Evolutionary conservation across 2,888 invertebrate genomes (phyloP), one percentile per base, ranked within the genome.

Genomic region (Tenthredo mesomela): DNA sequence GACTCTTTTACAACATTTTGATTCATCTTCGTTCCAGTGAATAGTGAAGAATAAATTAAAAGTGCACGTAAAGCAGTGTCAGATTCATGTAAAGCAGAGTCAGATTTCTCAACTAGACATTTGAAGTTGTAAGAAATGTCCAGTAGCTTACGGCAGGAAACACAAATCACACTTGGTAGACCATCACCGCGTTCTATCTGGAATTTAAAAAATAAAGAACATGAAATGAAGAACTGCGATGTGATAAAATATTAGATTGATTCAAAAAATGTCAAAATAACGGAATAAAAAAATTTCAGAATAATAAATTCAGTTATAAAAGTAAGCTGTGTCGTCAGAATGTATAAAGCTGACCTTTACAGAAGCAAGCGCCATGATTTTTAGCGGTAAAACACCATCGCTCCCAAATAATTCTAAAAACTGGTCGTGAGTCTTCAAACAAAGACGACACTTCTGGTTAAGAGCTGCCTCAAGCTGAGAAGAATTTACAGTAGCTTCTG

Each of bases 161-260:
- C 86, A 85, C 92, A 92, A 37, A 92, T 89, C 25, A 86, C 85
- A 6, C 87, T 80, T 21, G 92, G 92, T 54, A 92, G 87, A 12
- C 92, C 92, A 83, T 92, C 92, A 10, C 91, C 91, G 87, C 91
- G 89, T 86, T 89, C 86, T 18, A 92, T 87, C 92, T 92, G 61
- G 15, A 87, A 88, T 43, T 67, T 21, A 33, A 3, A 73, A 65
- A 3, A 4, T n/a, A n/a, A n/a, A n/a, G n/a, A n/a, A n/a, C n/a
- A n/a, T n/a, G n/a, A n/a, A n/a, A n/a, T n/a, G n/a, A n/a, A n/a
- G n/a, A n/a, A n/a, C n/a, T n/a, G n/a, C n/a, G n/a, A n/a, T n/a
- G n/a, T n/a, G n/a, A n/a, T n/a, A n/a, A n/a, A n/a, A n/a, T n/a
- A n/a, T n/a, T n/a, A n/a, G n/a, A n/a, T n/a, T n/a, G n/a, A n/a